Evolutionary conservation across 2,113 vertebrate species (phyloP).

Genomic region (Coreoperca whiteheadi): DNA sequence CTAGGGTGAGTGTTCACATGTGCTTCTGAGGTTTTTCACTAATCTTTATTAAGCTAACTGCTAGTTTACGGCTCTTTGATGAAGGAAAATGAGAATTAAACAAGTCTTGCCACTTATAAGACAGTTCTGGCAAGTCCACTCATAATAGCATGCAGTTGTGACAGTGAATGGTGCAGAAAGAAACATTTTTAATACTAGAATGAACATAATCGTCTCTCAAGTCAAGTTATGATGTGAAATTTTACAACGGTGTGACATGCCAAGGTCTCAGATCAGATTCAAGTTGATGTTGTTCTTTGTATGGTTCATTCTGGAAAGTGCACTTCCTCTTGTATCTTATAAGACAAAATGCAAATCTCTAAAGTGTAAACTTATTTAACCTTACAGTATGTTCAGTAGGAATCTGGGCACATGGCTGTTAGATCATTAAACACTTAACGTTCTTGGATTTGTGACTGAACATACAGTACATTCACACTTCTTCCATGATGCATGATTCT

Average conservation of each 20-base stretch:
- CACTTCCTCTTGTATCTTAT: not conserved
- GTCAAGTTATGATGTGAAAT: not conserved
- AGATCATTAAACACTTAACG: constrained; percentile 47
- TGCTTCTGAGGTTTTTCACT: constrained; percentile 16
- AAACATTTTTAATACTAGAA: not conserved
- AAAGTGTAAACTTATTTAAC: constrained; percentile 5
- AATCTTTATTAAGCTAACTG: constrained; percentile 23
- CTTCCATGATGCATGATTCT: constrained; percentile 62
- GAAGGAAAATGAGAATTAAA: constrained; percentile 23
- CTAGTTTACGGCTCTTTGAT: constrained; percentile 36
- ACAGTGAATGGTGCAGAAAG: constrained; percentile 7
- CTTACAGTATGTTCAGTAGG: constrained; percentile 18
- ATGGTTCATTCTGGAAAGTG: constrained; percentile 11
- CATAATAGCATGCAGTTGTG: constrained; percentile 22
- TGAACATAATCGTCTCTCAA: not conserved
- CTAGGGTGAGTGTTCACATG: constrained; percentile 3
- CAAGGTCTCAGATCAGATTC: constrained; percentile 15
- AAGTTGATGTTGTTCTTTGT: not conserved
- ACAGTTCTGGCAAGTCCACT: not conserved
- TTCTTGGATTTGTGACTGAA: constrained; percentile 48
- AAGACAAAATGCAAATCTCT: constrained; percentile 34
- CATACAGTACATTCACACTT: constrained; percentile 48
- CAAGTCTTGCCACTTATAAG: constrained; percentile 1
- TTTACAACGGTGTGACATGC: constrained; percentile 3
- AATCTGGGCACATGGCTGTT: constrained; percentile 22